Evolutionary conservation across 2,797 vertebrate species (phyloP), one percentile per base, ranked within the genome.

Genomic region (Sylvilagus floridanus): DNA sequence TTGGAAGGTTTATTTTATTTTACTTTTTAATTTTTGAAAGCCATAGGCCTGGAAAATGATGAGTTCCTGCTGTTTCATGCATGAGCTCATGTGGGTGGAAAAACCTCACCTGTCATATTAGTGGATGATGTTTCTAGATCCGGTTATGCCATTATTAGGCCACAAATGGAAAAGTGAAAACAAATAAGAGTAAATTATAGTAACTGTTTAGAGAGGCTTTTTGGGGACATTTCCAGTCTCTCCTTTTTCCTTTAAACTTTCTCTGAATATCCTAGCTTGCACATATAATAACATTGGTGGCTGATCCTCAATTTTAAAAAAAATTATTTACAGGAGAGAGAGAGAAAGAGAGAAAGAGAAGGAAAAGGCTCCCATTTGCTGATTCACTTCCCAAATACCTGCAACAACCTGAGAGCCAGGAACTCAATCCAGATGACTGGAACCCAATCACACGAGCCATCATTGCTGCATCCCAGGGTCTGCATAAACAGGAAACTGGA

Each of bases 81-180:
- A n/a, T 2, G 24, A 92, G 65, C 7, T 93, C n/a, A 54, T 68
- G 11, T 24, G 63, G 83, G n/a, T 68, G 66, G 87, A 60, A 85
- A 85, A 82, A 16, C 6, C 76, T 88, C 52, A 69, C 21, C 26
- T 85, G 68, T 77, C 42, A 60, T 88, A 73, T 73, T 78, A 17
- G n/a, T 65, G 79, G 90, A 47, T 73, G 68, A 71, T 72, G 21
- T 73, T 37, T 83, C 42, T 72, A 84, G 66, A 77, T 54, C 24
- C 50, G 50, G 1, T 73, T 65, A 68, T 3, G 11, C 73, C 50
- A 88, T n/a, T 42, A 73, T 85, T 85, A 91, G 84, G n/a, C 68
- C 79, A 68, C 92, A 90, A 76, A 63, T 62, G 68, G 81, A 88
- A 91, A 84, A 71, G 13, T 65, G 35, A 82, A 93, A 94, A 71